Percentiles rank a stretch among this genome's conserved stretches.
Evolutionary conservation across 2,888 invertebrate genomes (phyloP).

Genomic region (Mactromeris polynyma): DNA sequence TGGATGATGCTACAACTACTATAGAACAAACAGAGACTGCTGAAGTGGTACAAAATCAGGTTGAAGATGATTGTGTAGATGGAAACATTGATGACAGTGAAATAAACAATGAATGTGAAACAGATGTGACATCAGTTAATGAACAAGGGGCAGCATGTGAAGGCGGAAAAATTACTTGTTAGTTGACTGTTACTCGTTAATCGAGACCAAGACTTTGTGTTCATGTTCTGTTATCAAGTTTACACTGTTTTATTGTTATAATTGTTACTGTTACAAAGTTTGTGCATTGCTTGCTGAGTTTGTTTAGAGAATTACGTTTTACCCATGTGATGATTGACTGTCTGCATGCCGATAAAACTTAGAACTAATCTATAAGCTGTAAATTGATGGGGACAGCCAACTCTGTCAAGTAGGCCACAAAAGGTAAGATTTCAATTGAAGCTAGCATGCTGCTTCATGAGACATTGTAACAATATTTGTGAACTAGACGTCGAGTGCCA

Average conservation of each 20-base stretch:
- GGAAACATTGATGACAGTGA: background rate
- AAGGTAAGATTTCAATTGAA: background rate
- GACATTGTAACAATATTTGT: background rate
- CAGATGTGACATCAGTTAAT: background rate
- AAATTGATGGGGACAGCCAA: background rate
- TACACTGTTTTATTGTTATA: background rate
- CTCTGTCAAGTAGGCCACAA: background rate
- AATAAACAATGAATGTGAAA: background rate
- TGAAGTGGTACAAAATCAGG: background rate
- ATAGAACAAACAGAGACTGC: background rate
- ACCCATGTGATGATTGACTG: background rate
- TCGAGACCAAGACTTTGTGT: background rate
- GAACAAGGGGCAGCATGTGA: background rate
- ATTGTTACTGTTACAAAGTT: background rate
- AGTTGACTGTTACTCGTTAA: background rate
- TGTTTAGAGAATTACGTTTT: background rate
- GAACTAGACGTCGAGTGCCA: too few species aligned
- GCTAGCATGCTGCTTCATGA: background rate
- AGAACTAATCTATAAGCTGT: background rate
- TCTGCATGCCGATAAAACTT: background rate
- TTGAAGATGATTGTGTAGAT: background rate
- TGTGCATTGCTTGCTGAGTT: background rate
- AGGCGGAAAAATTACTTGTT: background rate
- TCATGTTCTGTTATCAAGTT: conserved; percentile 2
- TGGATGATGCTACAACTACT: background rate